phyloP scores from a whole-genome alignment of 2,888 invertebrate species.

The Drosophila mimetica region DNA sequence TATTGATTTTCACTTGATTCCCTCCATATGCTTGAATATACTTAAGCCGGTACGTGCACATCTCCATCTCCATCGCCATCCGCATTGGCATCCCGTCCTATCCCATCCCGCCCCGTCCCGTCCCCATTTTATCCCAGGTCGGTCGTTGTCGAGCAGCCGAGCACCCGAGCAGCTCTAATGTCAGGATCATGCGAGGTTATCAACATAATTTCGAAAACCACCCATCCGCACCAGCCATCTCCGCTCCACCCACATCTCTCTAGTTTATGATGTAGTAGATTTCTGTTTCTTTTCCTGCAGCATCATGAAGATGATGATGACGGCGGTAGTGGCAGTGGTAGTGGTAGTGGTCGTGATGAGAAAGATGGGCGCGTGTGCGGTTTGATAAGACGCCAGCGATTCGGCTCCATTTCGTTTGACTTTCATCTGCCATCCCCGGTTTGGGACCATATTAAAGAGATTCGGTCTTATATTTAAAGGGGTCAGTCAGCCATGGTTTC shows the following conservation, averaged over 20 bases:
- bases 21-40: conserved; percentile 79
- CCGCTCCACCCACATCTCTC: conserved; percentile 57
- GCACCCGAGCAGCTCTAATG: conserved; percentile 68
- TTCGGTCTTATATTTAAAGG: conserved; percentile 11
- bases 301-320: conserved; percentile 30
- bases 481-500: not conserved
- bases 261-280: conserved; percentile 77
- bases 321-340: conserved; percentile 4
- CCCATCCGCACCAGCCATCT: conserved; percentile 41
- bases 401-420: conserved; percentile 57
- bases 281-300: conserved; percentile 45
- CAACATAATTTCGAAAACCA: conserved; percentile 71
- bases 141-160: conserved; percentile 36
- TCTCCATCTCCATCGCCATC: conserved; percentile 58
- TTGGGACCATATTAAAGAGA: conserved; percentile 1
- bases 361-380: conserved; percentile 72
- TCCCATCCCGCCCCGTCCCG: not conserved
- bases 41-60: conserved; percentile 78
- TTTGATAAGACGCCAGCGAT: conserved; percentile 64
- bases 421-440: conserved; percentile 26
- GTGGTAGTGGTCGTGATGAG: conserved; percentile 23
- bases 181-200: conserved; percentile 78
- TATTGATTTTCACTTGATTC: conserved; percentile 79
- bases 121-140: conserved; percentile 23
- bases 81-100: conserved; percentile 25